These are phyloP conservation scores for Smithornis capensis DNA, from an alignment of 2,113 vertebrate species.

Conservation along the genomic window DNA sequence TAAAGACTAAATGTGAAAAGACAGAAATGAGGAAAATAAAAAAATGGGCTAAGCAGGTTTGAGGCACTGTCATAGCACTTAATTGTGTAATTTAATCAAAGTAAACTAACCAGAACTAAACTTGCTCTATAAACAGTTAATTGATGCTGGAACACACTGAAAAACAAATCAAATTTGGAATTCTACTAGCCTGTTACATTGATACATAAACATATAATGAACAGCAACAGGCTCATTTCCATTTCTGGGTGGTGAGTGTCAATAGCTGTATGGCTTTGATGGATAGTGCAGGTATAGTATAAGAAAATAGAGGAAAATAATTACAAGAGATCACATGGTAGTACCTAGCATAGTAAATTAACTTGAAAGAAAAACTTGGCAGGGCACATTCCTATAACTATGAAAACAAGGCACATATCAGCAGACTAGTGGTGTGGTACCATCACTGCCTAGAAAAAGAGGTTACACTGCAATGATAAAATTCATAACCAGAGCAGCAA, in stretches of 20 bases:
- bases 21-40: not conserved
- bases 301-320: not conserved
- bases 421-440: not conserved
- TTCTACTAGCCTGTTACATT: not conserved
- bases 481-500: not conserved
- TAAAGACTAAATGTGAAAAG: not conserved
- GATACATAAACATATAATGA: not conserved
- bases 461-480: not conserved
- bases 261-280: not conserved
- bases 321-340: not conserved
- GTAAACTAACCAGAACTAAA: not conserved
- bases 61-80: not conserved
- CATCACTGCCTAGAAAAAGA: not conserved
- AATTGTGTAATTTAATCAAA: not conserved
- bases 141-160: not conserved
- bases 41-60: not conserved
- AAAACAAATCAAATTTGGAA: slow-evolving; percentile 27
- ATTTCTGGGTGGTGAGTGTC: not conserved
- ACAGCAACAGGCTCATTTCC: slow-evolving; percentile 25
- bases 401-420: not conserved
- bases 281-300: slow-evolving; percentile 9
- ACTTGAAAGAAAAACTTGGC: not conserved
- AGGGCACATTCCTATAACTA: not conserved
- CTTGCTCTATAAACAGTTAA: not conserved
- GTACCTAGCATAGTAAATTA: not conserved